phyloP scores from a whole-genome alignment of 2,113 vertebrate genomes.

The Crypturellus undulatus region DNA sequence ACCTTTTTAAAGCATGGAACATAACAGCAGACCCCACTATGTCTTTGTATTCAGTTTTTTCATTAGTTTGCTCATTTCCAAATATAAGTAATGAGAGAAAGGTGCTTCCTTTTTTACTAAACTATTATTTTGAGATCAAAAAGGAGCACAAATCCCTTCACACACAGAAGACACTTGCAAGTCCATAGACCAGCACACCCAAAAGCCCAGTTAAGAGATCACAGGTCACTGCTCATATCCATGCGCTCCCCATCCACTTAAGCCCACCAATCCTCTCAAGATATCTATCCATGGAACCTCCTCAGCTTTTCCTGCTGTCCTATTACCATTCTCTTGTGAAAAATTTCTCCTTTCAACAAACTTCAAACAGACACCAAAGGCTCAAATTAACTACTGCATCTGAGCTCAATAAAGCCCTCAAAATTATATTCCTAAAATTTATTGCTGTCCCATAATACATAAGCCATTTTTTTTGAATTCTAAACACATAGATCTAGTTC shows the following conservation, averaged over 20 bases:
- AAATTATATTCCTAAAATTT: not conserved
- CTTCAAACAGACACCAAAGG: accelerated
- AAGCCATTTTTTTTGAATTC: not conserved
- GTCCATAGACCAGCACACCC: not conserved
- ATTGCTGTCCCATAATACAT: not conserved
- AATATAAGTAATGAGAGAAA: not conserved
- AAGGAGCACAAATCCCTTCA: not conserved
- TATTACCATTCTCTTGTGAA: not conserved
- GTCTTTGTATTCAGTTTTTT: not conserved
- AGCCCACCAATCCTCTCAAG: too few species aligned
- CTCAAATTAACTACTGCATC: not conserved
- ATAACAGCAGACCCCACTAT: accelerated
- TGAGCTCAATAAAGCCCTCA: too few species aligned
- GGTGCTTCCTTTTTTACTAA: not conserved
- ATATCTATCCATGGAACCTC: too few species aligned
- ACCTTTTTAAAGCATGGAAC: not conserved
- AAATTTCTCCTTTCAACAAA: not conserved
- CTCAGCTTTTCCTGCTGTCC: not conserved
- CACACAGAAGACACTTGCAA: not conserved
- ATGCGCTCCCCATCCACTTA: not conserved
- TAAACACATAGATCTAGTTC: not conserved
- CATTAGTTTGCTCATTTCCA: not conserved
- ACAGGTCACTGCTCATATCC: not conserved
- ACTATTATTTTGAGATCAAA: not conserved
- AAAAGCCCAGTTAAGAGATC: not conserved